These are phyloP conservation scores for Noctua fimbriata DNA, from an alignment of 2,888 invertebrate species.

Conservation along the genomic window DNA sequence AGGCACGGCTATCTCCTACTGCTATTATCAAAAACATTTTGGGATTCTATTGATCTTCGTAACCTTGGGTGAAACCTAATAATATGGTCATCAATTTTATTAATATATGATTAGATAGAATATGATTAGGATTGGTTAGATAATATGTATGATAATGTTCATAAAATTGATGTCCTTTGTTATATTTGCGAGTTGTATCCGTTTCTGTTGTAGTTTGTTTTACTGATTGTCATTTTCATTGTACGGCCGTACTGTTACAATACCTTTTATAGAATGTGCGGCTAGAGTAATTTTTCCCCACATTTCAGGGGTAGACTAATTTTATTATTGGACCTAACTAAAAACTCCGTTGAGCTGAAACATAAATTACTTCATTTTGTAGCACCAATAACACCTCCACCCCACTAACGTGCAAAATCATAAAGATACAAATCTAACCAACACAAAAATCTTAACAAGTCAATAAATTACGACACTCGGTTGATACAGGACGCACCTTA, in stretches of 20 bases:
- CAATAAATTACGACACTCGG: constrained; percentile 64
- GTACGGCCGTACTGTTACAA: not conserved
- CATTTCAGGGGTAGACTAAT: too few relatives aligned
- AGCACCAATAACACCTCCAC: constrained; percentile 6
- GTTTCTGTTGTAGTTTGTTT: not conserved
- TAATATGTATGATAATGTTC: not conserved
- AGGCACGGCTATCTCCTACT: not conserved
- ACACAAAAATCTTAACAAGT: constrained; percentile 63
- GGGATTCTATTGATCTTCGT: constrained; percentile 1
- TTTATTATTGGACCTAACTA: too few relatives aligned
- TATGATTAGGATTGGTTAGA: too few relatives aligned
- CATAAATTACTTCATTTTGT: constrained; percentile 2
- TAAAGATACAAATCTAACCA: constrained; percentile 50
- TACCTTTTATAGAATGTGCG: not conserved
- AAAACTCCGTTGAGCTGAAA: not conserved
- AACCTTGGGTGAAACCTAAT: not conserved
- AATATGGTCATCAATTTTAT: not conserved
- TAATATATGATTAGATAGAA: too few relatives aligned
- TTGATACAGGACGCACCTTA: constrained; percentile 67
- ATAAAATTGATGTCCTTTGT: not conserved
- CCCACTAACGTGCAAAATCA: constrained; percentile 33
- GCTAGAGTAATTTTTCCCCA: not conserved
- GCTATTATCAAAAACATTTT: not conserved
- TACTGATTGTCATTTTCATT: not conserved
- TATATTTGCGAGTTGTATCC: not conserved